Base-by-base conservation (phyloP, 23 tunicate genomes). In the Botrylloides violaceus region DNA sequence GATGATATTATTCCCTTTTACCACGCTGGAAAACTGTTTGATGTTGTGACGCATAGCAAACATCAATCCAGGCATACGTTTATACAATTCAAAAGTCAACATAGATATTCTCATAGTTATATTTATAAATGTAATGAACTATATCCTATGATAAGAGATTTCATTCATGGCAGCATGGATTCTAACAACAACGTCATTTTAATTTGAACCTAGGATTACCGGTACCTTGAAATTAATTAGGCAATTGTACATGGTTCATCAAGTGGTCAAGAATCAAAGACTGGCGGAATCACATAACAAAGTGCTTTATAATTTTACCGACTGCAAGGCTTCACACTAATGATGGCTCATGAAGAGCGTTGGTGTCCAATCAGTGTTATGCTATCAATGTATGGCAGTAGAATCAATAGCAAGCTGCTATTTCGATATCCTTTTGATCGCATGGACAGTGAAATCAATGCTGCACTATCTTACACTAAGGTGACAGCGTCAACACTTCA, bases 371-470 rank as follows among this genome's bases (percentile, higher is more conserved):
- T 90, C 4, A 81, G 80, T 66, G 47, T 90, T 1, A 83, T 83
- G 90, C 70, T 90, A 20, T 90, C 97, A 25, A 90, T 90, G 97
- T 90, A 66, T 75, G 97, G 97, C 0, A 79, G 97, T 60, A 70
- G 76, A 63, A 83, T 83, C 20, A 83, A 66, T 59, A 90, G 85
- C 39, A 90, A 90, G 59, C 43, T 90, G 61, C 55, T 90, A 43
- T 90, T 83, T 57, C 83, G 81, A 50, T 90, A 83, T 62, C 97
- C 97, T 3, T 83, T 83, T 15, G 36, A 47, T 25, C 36, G 47
- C 36, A 19, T 26, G 23, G 29, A 68, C 36, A 37, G 60, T 5
- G 72, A 70, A 28, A 20, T 59, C 27, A 27, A 26, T 47, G 50
- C 79, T 29, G 36, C 70, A 9, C 34, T 28, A 18, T 31, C 39